These are phyloP conservation scores for Metalampra italica DNA, from an alignment of 2,888 invertebrate genomes.

Conservation along the genomic window DNA sequence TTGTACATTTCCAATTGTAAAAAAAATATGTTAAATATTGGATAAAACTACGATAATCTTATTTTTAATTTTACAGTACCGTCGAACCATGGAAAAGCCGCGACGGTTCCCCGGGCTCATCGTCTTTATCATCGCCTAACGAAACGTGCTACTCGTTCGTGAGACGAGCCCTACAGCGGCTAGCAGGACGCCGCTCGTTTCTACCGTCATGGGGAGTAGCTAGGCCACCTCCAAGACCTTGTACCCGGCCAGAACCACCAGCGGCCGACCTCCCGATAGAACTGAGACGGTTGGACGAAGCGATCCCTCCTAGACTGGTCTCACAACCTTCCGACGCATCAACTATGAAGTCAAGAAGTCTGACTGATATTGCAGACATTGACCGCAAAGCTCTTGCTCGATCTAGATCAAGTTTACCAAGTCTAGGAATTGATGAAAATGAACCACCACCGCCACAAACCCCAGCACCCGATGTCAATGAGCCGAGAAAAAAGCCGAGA, in stretches of 20 bases:
- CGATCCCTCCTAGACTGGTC: slow-evolving; percentile 67
- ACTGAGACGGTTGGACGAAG: slow-evolving; percentile 84
- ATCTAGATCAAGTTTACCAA: slow-evolving; percentile 87
- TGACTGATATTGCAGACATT: slow-evolving; percentile 89
- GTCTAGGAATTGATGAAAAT: slow-evolving; percentile 72
- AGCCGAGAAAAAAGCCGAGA: slow-evolving; percentile 83
- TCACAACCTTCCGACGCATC: slow-evolving; percentile 76
- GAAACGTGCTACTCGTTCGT: slow-evolving; percentile 97
- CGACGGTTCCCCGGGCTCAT: slow-evolving; percentile 86
- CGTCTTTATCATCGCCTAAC: slow-evolving; percentile 93
- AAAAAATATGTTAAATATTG: neutral
- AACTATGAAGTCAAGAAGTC: slow-evolving; percentile 88
- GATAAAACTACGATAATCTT: neutral
- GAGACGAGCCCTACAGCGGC: slow-evolving; percentile 89
- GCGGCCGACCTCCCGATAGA: slow-evolving; percentile 92
- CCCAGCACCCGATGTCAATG: slow-evolving; percentile 45
- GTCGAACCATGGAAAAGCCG: slow-evolving; percentile 69
- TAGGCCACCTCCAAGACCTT: slow-evolving; percentile 50
- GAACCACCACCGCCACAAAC: slow-evolving; percentile 42
- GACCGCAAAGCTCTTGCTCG: slow-evolving; percentile 85
- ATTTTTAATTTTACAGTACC: slow-evolving; percentile 35
- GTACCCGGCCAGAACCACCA: slow-evolving; percentile 87
- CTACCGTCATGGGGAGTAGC: slow-evolving; percentile 86
- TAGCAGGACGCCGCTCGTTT: slow-evolving; percentile 87
- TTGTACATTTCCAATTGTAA: neutral